Base-by-base conservation (phyloP, 1,140 invertebrate species). In the Olivierus martensii region DNA sequence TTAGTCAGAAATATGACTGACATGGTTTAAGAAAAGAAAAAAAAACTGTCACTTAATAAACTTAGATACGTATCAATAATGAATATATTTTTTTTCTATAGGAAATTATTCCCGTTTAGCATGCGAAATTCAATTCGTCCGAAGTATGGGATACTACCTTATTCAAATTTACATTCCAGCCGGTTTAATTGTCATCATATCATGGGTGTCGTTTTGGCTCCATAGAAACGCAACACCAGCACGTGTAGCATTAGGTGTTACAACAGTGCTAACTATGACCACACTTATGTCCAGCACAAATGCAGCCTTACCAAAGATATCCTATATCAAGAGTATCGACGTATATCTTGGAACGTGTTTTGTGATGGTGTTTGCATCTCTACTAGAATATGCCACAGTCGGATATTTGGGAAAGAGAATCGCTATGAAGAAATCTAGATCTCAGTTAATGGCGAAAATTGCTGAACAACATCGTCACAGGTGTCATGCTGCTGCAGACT, bases 371-470 rank as follows among this genome's bases (percentile, higher is more conserved):
- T 64, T 63, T 47, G 63, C 61, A 11, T 60, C 63, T 2, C 51
- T 64, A 1, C 46, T 64, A 11, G 89, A 93, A 74, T 93, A 93
- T 68, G 89, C 88, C 49, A 89, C 87, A 49, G 89, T 94, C 52
- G 89, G 89, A 60, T 93, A 93, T 71, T 87, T 92, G 83, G 88
- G 87, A 57, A 93, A 93, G 75, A 76, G 88, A 68, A 91, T 94
- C 68, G 86, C 91, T 69, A 92, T 93, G 87, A 76, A 87, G 63
- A 92, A 90, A 73, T 87, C 88, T 72, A 77, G 87, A 58, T 87
- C 87, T 69, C 75, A 83, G 65, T 81, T 82, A 51, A 81, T 86
- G 56, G 86, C 90, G 67, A 90, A 90, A 71, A 82, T 90, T 68
- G 83, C 83, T 55, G 85, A 87, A 61, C 83, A 89, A 69, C 49